These are phyloP conservation scores for Corythucha ciliata DNA, from an alignment of 2,888 invertebrate genomes.

Conservation along the genomic window DNA sequence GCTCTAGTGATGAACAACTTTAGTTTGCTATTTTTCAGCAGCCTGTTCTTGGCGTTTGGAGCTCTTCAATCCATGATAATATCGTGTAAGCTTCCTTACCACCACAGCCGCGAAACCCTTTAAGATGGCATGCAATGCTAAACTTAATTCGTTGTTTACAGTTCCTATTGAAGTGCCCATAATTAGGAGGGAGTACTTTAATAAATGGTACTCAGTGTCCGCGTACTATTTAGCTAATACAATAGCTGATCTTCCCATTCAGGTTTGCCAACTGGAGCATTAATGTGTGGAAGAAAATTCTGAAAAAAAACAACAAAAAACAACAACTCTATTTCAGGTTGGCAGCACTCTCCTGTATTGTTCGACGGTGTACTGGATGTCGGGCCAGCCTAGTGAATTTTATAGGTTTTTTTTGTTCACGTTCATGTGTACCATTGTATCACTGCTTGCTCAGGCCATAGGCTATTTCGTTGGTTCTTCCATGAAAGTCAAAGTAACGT, in stretches of 20 bases:
- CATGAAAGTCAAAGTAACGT: slow-evolving; percentile 61
- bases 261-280: slow-evolving; percentile 41
- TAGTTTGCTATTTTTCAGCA: slow-evolving; percentile 79
- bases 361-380: slow-evolving; percentile 72
- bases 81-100: slow-evolving; percentile 76
- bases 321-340: slow-evolving; percentile 43
- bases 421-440: slow-evolving; percentile 62
- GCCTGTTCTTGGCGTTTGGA: slow-evolving; percentile 91
- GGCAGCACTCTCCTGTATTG: slow-evolving; percentile 66
- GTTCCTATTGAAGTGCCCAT: slow-evolving; percentile 77
- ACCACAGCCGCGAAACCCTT: background rate
- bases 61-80: slow-evolving; percentile 84
- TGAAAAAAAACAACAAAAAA: background rate
- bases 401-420: slow-evolving; percentile 62
- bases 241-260: slow-evolving; percentile 71
- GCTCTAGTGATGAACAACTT: slow-evolving; percentile 73
- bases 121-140: slow-evolving; percentile 8
- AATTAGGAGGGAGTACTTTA: slow-evolving; percentile 72
- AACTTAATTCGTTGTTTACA: slow-evolving; percentile 41
- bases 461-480: slow-evolving; percentile 78
- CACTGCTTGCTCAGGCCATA: slow-evolving; percentile 75
- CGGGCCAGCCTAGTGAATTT: slow-evolving; percentile 71
- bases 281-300: background rate
- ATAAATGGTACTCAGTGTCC: slow-evolving; percentile 79
- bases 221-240: slow-evolving; percentile 73